phyloP scores from a whole-genome alignment of 2,797 vertebrate genomes.

The Xyrichtys novacula region DNA sequence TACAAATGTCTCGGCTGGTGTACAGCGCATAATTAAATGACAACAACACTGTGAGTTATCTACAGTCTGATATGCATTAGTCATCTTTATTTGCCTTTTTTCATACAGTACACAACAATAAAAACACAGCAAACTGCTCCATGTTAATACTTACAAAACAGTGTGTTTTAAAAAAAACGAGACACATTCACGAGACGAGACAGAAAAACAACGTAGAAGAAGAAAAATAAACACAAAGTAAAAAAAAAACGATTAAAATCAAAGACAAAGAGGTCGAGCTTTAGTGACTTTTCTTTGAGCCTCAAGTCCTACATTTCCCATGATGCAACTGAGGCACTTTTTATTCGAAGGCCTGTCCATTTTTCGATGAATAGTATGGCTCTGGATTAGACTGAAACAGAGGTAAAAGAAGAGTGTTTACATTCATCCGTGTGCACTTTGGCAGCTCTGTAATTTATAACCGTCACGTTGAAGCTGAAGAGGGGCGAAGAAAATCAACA shows the following conservation, averaged over 20 bases:
- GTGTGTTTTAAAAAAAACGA: conserved; percentile 5
- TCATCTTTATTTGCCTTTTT: conserved; percentile 50
- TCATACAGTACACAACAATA: conserved; percentile 20
- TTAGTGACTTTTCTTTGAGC: not conserved
- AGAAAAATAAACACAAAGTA: not conserved
- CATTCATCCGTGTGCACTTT: too few species aligned
- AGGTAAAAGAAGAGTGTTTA: not conserved
- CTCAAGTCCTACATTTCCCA: conserved; percentile 6
- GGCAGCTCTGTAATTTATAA: too few species aligned
- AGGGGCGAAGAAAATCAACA: not conserved
- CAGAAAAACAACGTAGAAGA: not conserved
- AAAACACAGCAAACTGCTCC: conserved; percentile 32
- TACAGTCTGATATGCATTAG: conserved; percentile 23
- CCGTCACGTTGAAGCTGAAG: not conserved
- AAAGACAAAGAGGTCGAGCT: not conserved
- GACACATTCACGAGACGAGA: conserved; percentile 12
- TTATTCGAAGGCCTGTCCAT: not conserved
- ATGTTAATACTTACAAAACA: conserved; percentile 16
- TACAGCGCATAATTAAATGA: not conserved
- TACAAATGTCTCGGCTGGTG: not conserved
- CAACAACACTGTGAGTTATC: not conserved
- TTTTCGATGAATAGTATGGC: not conserved
- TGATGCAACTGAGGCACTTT: not conserved
- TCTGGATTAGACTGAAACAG: not conserved
- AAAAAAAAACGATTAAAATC: not conserved